Percentiles rank a stretch among this genome's conserved stretches.
Conservation (phyloP, 2,113 vertebrate genomes). For the Python bivittatus region DNA sequence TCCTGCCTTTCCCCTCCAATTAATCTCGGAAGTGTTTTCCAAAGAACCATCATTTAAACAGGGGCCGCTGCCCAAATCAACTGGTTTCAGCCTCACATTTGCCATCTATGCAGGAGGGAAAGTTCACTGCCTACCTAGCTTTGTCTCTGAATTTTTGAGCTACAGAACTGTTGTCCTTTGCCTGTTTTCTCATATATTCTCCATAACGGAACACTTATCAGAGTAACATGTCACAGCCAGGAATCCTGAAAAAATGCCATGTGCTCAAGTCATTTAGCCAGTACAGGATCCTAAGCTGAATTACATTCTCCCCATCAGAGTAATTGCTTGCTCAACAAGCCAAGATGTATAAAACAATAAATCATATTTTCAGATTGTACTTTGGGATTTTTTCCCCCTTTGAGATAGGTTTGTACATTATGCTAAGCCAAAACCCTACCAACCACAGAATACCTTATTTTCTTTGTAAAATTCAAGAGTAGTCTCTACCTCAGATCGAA, state of each 20-base stretch:
- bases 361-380: background rate
- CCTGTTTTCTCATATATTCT: background rate
- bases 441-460: background rate
- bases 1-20: constrained; percentile 30
- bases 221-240: background rate
- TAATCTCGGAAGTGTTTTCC: background rate
- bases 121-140: fast-evolving
- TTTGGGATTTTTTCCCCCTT: background rate
- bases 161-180: background rate
- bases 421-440: background rate
- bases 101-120: fast-evolving
- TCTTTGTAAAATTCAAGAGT: background rate
- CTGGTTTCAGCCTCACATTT: background rate
- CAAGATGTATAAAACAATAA: background rate
- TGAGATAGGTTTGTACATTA: background rate
- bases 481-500: background rate
- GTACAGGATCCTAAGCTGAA: background rate
- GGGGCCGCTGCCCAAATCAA: background rate
- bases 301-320: background rate
- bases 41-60: constrained; percentile 20
- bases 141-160: background rate
- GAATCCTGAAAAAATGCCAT: background rate
- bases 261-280: background rate
- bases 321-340: background rate
- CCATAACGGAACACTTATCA: background rate